Conservation (phyloP, 2,888 invertebrate species). For the Cephus runcator region DNA sequence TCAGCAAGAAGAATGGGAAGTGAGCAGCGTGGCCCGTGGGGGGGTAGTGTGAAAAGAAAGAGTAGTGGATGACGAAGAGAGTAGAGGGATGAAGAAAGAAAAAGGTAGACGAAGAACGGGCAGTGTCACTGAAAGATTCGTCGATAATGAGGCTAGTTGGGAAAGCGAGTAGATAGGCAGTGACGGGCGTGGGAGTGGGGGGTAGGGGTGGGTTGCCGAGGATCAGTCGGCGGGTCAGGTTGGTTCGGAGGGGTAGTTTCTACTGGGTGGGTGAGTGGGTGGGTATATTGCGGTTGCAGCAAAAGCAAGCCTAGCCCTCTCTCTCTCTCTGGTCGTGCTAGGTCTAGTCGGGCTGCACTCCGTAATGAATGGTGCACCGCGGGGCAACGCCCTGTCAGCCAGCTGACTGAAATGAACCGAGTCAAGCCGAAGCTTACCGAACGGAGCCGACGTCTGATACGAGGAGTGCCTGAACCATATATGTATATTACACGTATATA, state of each 20-base stretch:
- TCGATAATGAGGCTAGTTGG: slow-evolving; percentile 38
- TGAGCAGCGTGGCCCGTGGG: neutral
- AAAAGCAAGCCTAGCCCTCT: slow-evolving; percentile 4
- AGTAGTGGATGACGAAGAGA: neutral
- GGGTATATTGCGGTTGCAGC: slow-evolving; percentile 7
- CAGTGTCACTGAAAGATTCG: slow-evolving; percentile 25
- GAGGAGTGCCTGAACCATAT: slow-evolving; percentile 2
- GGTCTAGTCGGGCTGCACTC: slow-evolving; percentile 48
- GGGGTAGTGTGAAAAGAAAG: neutral
- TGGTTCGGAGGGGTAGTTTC: slow-evolving; percentile 15
- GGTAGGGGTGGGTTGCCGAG: slow-evolving; percentile 21
- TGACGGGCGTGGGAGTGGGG: slow-evolving; percentile 8
- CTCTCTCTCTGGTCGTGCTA: slow-evolving; percentile 43
- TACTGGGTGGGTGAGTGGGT: neutral
- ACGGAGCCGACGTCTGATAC: slow-evolving; percentile 25
- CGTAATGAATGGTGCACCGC: slow-evolving; percentile 58
- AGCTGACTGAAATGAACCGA: slow-evolving; percentile 61
- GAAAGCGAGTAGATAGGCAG: neutral
- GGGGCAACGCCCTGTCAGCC: slow-evolving; percentile 61
- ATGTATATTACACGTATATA: neutral
- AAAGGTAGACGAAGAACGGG: neutral
- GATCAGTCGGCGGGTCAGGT: slow-evolving; percentile 21
- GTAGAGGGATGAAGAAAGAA: neutral
- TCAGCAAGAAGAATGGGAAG: neutral
- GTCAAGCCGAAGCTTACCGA: slow-evolving; percentile 37